Percentiles rank a stretch among this genome's conserved stretches.
Conservation (phyloP, 2,888 invertebrate species). For the Erebia palarica region DNA sequence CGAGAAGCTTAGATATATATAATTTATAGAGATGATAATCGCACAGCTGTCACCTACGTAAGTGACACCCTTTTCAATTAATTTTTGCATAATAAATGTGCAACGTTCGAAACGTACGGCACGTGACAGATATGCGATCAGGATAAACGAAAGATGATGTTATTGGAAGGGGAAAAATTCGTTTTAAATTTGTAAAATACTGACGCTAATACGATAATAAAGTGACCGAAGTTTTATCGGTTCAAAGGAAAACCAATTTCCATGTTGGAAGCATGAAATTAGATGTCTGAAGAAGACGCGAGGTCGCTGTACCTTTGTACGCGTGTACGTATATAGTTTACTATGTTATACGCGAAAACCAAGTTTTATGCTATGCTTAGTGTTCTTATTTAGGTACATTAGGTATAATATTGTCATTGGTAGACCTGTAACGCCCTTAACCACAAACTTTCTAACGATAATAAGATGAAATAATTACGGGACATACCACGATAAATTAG, state of each 20-base stretch:
- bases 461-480: too few relatives aligned
- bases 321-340: conserved; percentile 47
- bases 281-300: conserved; percentile 35
- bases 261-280: conserved; percentile 30
- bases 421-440: background rate
- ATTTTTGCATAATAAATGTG: background rate
- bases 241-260: conserved; percentile 27
- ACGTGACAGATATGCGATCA: background rate
- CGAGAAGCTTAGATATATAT: conserved; percentile 56
- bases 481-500: background rate
- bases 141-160: conserved; percentile 9
- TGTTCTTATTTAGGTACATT: conserved; percentile 27
- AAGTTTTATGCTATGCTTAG: background rate
- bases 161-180: conserved; percentile 15
- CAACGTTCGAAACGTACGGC: background rate
- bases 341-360: conserved; percentile 24
- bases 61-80: background rate
- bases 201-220: conserved; percentile 36
- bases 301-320: conserved; percentile 31
- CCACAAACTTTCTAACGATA: background rate
- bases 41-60: background rate
- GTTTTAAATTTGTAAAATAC: conserved; percentile 33
- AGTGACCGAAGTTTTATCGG: conserved; percentile 27
- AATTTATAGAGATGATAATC: conserved; percentile 24
- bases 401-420: conserved; percentile 29